Evolutionary conservation across 2,797 vertebrate species (phyloP), one percentile per base, ranked within the genome.

Genomic region (Manis javanica): DNA sequence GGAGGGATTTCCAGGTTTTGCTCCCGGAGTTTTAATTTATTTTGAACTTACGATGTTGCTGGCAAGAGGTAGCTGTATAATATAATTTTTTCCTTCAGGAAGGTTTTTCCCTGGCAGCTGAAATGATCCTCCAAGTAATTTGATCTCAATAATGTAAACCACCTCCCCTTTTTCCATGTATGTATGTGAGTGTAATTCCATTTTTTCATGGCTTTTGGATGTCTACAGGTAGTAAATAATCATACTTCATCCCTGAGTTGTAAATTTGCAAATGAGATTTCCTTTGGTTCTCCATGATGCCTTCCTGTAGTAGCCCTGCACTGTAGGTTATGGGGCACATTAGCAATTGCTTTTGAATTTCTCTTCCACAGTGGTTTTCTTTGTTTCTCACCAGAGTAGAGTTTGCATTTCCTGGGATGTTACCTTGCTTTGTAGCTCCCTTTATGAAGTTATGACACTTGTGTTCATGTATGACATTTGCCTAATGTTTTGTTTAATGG

Each of bases 21-120:
- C 55, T 81, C 39, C 39, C 26, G 16, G 92, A 74, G 34, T 93
- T 94, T 95, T 95, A 66, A 95, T 90, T 94, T 92, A 51, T 88
- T 92, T 91, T 91, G 39, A 85, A 90, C 74, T 91, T 71, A 39
- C 82, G 61, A 51, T 84, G 66, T 16, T 83, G 63, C 81, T 68
- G 85, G 78, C 42, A 86, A 63, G 66, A 95, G 82, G 77, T 75
- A 89, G 55, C 57, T n/a, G 79, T 90, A 13, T 46, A 59, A 21
- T 77, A 46, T 8, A 66, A 46, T 94, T 39, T 90, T 91, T 95
- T 81, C 66, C 51, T 91, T 77, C 5, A 39, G 55, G 39, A 83
- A 46, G 75, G n/a, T 75, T 96, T 94, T 72, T 53, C 72, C 57
- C 75, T 63, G 57, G 64, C 23, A 55, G 74, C 82, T 59, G 68